Evolutionary conservation across 2,797 vertebrate species (phyloP), one percentile per base, ranked within the genome.

Genomic region (Bovichtus variegatus): DNA sequence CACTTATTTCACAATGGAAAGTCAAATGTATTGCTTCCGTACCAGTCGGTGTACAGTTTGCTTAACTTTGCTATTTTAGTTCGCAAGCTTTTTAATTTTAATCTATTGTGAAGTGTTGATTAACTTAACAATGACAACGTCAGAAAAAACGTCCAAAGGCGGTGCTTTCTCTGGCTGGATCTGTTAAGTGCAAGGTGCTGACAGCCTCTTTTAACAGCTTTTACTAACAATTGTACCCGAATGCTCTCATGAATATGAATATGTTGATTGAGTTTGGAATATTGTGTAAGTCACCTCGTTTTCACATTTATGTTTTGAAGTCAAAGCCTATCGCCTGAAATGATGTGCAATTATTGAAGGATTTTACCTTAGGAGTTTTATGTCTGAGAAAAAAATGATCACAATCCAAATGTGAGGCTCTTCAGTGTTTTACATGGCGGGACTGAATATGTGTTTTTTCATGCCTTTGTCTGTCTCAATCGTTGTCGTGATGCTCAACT

Each of bases 1-100:
- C 50, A 19, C 50, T 81, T 47, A 66, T 82, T 87, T 84, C 76
- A 80, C 72, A 76, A 78, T 55, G 34, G 58, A 83, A 68, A 86
- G 53, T 80, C 53, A 36, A 41, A 88, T 70, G 65, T 71, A 77
- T 76, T 70, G 64, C 53, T 67, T 82, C 78, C 6, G 53, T 83
- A 67, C 85, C 74, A 81, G 78, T 21, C 25, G 9, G 73, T 36
- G 62, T 11, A 41, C 38, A 9, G 75, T 61, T 65, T 41, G 27
- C 60, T 63, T 27, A 43, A 19, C 43, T 34, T 43, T 50, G 29
- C 49, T 11, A 12, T 58, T 47, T 70, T 21, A 53, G 36, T 43
- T 18, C 47, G 47, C 46, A 29, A 40, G 16, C 13, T n/a, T 13
- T 67, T 46, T 40, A 8, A n/a, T 34, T 27, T n/a, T 3, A 23